A percentile compares a stretch with the other conserved stretches of the same genome.
Conservation (phyloP, 2,888 invertebrate species). For the Diaperis boleti region DNA sequence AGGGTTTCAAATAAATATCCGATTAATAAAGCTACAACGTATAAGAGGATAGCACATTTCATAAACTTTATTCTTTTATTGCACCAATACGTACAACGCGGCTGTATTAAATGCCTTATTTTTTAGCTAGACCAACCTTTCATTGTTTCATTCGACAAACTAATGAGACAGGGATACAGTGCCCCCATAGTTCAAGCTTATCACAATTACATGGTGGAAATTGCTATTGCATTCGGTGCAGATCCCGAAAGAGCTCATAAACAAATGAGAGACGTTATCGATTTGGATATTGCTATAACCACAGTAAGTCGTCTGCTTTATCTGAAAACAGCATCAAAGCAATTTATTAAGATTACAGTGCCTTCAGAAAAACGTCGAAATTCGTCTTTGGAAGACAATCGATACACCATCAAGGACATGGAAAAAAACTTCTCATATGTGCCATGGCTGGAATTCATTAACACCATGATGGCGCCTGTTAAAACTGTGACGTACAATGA, state of each 20-base stretch:
- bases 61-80: too few species aligned
- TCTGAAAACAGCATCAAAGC: slow-evolving; percentile 6
- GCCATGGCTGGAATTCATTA: slow-evolving; percentile 60
- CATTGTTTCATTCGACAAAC: slow-evolving; percentile 47
- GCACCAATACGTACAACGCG: too few species aligned
- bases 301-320: slow-evolving; percentile 40
- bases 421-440: slow-evolving; percentile 58
- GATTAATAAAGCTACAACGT: too few species aligned
- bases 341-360: slow-evolving; percentile 52
- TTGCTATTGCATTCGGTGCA: slow-evolving; percentile 50
- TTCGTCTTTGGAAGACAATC: slow-evolving; percentile 46
- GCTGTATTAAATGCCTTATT: too few species aligned
- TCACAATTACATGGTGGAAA: slow-evolving; percentile 50
- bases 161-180: slow-evolving; percentile 45
- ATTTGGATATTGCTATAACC: slow-evolving; percentile 49
- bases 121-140: slow-evolving; percentile 50
- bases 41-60: too few species aligned
- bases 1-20: too few species aligned
- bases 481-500: slow-evolving; percentile 59
- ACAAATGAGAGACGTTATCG: slow-evolving; percentile 48
- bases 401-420: slow-evolving; percentile 64
- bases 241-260: slow-evolving; percentile 42
- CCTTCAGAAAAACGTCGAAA: slow-evolving; percentile 48
- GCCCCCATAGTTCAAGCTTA: slow-evolving; percentile 49
- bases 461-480: slow-evolving; percentile 62